These are phyloP conservation scores for Rhopalosiphum padi DNA, from an alignment of 1,140 invertebrate genomes.

Conservation along the genomic window DNA sequence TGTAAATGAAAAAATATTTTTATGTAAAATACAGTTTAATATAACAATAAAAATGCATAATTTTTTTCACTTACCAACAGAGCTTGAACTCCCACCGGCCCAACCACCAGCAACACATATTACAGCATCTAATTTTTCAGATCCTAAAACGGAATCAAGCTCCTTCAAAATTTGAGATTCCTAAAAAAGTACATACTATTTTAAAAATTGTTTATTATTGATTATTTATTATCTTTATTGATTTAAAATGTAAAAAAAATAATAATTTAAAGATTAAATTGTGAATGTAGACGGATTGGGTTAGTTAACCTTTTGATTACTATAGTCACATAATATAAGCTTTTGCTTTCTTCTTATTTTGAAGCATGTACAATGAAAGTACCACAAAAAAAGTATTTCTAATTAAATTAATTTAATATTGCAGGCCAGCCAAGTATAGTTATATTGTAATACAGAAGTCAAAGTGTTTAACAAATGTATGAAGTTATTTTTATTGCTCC, in stretches of 20 bases:
- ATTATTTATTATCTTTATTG: neutral
- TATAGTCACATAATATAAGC: neutral
- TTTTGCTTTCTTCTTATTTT: neutral
- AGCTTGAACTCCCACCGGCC: conserved; percentile 87
- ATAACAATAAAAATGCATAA: neutral
- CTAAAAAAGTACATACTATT: conserved; percentile 61
- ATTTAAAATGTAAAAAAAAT: neutral
- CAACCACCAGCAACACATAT: conserved; percentile 99
- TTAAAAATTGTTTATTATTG: neutral
- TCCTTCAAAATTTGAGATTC: conserved; percentile 72
- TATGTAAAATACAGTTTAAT: neutral
- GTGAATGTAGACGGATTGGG: neutral
- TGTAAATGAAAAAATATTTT: neutral
- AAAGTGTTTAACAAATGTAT: neutral
- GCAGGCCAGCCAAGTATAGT: neutral
- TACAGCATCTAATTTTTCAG: conserved; percentile 90
- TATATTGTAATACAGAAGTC: neutral
- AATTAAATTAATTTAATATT: neutral
- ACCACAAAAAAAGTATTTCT: neutral
- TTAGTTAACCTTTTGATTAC: neutral
- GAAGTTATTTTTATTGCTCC: neutral
- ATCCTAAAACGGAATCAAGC: conserved; percentile 70
- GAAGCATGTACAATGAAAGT: neutral
- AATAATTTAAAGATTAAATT: neutral
- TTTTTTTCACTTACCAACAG: conserved; percentile 67